Evolutionary conservation across 1,140 invertebrate genomes (phyloP).

Genomic region (Saxidomus purpurata): DNA sequence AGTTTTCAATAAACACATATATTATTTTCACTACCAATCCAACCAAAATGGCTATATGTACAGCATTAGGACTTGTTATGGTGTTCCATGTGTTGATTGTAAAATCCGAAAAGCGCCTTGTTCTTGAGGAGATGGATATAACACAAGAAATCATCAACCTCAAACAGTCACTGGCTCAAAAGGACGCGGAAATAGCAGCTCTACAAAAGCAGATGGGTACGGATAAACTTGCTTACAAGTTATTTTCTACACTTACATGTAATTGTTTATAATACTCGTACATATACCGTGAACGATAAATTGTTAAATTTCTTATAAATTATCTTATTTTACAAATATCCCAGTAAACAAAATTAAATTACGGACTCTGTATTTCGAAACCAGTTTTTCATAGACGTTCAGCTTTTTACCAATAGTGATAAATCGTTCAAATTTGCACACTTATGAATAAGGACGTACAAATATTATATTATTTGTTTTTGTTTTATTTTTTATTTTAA

Average conservation of each 20-base stretch:
- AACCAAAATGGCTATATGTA: not conserved
- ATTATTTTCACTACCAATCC: too few relatives aligned
- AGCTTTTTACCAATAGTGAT: too few relatives aligned
- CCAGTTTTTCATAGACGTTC: too few relatives aligned
- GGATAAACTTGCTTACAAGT: not conserved
- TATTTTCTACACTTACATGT: not conserved
- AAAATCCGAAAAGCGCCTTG: not conserved
- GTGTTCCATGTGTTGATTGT: not conserved
- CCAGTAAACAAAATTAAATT: too few relatives aligned
- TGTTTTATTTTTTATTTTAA: not conserved
- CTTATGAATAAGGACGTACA: too few relatives aligned
- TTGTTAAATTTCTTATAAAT: too few relatives aligned
- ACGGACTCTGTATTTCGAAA: too few relatives aligned
- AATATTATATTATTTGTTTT: too few relatives aligned
- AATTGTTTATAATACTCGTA: not conserved
- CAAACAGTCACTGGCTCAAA: not conserved
- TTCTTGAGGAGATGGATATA: constrained; percentile 6
- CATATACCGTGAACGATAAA: too few relatives aligned
- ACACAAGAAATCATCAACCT: constrained; percentile 10
- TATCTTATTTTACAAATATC: too few relatives aligned
- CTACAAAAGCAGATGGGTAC: not conserved
- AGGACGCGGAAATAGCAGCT: not conserved
- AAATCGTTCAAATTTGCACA: too few relatives aligned
- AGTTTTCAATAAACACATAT: too few relatives aligned
- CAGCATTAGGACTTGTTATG: not conserved